phyloP scores from a whole-genome alignment of 2,888 invertebrate genomes.

The Drosophila austrosaltans region DNA sequence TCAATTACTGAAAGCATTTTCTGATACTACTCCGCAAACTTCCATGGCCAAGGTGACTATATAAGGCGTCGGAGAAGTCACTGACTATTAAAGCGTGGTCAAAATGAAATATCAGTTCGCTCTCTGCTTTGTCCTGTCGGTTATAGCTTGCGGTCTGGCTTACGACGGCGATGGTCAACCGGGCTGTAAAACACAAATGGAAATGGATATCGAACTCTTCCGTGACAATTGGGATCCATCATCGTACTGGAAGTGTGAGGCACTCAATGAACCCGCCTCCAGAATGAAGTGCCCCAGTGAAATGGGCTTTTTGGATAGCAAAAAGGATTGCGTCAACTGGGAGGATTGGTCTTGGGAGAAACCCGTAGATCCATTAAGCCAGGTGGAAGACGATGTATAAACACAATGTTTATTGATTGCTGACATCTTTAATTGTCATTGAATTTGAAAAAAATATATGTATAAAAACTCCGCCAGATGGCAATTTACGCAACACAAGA shows the following conservation, averaged over 20 bases:
- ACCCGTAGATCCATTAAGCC: conserved; percentile 65
- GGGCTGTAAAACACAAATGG: conserved; percentile 67
- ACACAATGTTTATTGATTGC: conserved; percentile 15
- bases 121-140: conserved; percentile 51
- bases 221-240: conserved; percentile 78
- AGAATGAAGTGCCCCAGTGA: conserved; percentile 61
- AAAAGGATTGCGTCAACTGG: conserved; percentile 75
- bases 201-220: conserved; percentile 61
- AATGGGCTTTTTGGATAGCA: conserved; percentile 63
- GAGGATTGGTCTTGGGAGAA: conserved; percentile 76
- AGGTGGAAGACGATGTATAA: conserved; percentile 33
- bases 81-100: not conserved
- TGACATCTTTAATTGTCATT: conserved; percentile 62
- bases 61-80: conserved; percentile 37
- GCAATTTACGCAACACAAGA: conserved; percentile 34
- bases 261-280: conserved; percentile 57
- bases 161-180: conserved; percentile 72
- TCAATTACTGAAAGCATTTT: conserved; percentile 68
- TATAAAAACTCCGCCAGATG: conserved; percentile 50
- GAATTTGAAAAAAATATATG: conserved; percentile 34
- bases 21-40: conserved; percentile 44
- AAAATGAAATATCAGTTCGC: conserved; percentile 61
- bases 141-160: conserved; percentile 33
- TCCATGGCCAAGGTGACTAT: conserved; percentile 46
- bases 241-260: conserved; percentile 72